A percentile compares a stretch with the other conserved stretches of the same genome.
Conservation (phyloP, 2,113 vertebrate genomes). For the Conger conger region DNA sequence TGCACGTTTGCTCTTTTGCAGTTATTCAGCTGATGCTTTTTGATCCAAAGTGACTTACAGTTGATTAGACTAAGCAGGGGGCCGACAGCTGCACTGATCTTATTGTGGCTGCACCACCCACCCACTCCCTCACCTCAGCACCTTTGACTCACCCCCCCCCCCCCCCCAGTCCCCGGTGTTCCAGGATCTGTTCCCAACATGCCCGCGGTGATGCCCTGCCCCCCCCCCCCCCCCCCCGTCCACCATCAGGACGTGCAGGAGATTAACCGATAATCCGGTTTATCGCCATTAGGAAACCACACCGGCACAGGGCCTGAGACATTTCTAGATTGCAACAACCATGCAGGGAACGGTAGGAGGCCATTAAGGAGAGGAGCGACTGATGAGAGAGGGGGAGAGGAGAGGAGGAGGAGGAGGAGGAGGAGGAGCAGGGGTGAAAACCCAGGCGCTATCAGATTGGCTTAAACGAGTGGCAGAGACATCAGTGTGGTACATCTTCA, state of each 20-base stretch:
- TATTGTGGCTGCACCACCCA: not conserved
- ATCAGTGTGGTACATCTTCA: constrained; percentile 59
- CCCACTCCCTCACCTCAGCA: not conserved
- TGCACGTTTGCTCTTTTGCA: not conserved
- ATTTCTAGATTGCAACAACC: constrained; percentile 46
- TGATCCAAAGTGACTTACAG: too few relatives aligned
- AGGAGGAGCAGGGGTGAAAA: constrained; percentile 48
- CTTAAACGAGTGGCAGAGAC: constrained; percentile 46
- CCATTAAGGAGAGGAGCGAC: constrained; percentile 34
- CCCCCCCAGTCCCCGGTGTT: not conserved
- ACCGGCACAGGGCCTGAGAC: constrained; percentile 38
- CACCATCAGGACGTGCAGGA: not conserved
- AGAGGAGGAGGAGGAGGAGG: constrained; percentile 32
- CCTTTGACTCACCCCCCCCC: not conserved
- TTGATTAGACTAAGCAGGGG: too few relatives aligned
- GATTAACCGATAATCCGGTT: constrained; percentile 16
- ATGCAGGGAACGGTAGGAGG: constrained; percentile 31
- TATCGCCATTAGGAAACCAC: constrained; percentile 9
- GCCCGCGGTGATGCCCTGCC: not conserved
- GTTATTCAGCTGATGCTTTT: too few relatives aligned
- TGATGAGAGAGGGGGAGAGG: constrained; percentile 32
- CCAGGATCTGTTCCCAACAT: constrained; percentile 23
- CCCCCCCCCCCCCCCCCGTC: not conserved
- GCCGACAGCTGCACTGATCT: too few relatives aligned
- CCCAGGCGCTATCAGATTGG: constrained; percentile 32